Evolutionary conservation across 1,140 invertebrate species (phyloP).

Genomic region (Meloidogyne hapla): DNA sequence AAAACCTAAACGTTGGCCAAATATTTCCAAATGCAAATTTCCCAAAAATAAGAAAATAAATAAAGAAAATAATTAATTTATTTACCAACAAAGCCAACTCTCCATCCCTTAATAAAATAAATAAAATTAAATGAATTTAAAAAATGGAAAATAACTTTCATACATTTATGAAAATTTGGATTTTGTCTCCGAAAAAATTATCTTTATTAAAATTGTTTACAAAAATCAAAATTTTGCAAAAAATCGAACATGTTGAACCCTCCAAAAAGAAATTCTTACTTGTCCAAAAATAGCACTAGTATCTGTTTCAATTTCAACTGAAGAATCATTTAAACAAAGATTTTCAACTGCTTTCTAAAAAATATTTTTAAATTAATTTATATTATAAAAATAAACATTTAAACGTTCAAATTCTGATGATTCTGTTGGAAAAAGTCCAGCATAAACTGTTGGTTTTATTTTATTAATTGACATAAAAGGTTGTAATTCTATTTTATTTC

Average conservation of each 20-base stretch:
- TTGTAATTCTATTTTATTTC: slow-evolving; percentile 66
- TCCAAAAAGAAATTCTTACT: too few species aligned
- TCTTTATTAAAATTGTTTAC: too few species aligned
- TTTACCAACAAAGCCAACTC: slow-evolving; percentile 64
- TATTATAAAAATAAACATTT: slow-evolving; percentile 22
- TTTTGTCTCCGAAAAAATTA: too few species aligned
- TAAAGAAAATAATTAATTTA: not conserved
- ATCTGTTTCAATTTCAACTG: slow-evolving; percentile 77
- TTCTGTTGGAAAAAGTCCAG: slow-evolving; percentile 87
- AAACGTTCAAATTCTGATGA: slow-evolving; percentile 76
- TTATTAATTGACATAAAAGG: slow-evolving; percentile 72
- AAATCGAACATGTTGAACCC: too few species aligned
- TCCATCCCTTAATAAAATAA: slow-evolving; percentile 68
- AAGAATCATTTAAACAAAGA: slow-evolving; percentile 87
- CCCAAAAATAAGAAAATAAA: not conserved
- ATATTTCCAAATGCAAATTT: slow-evolving; percentile 84
- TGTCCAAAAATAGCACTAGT: slow-evolving; percentile 85
- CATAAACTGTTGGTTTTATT: slow-evolving; percentile 83
- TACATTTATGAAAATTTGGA: too few species aligned
- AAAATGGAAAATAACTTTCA: too few species aligned
- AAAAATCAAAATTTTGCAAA: too few species aligned
- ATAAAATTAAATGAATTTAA: too few species aligned
- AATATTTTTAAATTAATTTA: not conserved
- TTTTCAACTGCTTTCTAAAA: slow-evolving; percentile 78
- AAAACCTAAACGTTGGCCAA: slow-evolving; percentile 33